Conservation (phyloP, 2,888 invertebrate species). For the Conomelus anceps region DNA sequence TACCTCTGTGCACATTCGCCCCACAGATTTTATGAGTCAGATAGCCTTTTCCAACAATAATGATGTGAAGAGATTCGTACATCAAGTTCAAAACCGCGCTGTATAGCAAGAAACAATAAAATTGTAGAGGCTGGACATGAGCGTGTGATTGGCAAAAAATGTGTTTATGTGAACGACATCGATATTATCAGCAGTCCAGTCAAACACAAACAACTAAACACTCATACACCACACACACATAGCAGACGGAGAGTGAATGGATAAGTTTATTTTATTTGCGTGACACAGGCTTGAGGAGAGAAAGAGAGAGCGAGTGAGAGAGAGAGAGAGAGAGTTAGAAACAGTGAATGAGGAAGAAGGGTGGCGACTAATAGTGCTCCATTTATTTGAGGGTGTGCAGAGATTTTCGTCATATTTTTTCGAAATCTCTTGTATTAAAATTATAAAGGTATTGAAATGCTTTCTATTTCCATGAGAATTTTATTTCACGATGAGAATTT, state of each 20-base stretch:
- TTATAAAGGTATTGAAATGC: too few relatives aligned
- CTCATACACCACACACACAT: neutral
- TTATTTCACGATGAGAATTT: too few relatives aligned
- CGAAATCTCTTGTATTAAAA: too few relatives aligned
- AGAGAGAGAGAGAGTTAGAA: neutral
- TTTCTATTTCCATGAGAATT: too few relatives aligned
- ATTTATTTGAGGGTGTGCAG: too few relatives aligned
- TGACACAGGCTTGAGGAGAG: neutral
- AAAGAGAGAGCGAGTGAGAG: neutral
- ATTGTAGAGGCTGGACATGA: neutral
- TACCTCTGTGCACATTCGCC: too few relatives aligned
- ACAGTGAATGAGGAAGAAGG: neutral
- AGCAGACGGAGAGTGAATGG: neutral
- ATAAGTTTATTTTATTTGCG: neutral
- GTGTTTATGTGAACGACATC: neutral
- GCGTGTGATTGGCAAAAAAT: neutral
- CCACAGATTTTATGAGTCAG: too few relatives aligned
- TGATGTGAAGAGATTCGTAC: neutral
- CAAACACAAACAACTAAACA: neutral
- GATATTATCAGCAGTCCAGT: neutral
- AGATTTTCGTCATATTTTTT: too few relatives aligned
- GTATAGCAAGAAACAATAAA: neutral
- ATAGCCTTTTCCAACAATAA: neutral
- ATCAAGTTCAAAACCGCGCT: neutral
- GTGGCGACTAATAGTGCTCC: neutral